Evolutionary conservation across 2,888 invertebrate species (phyloP).

Genomic region (Ashinkailepas kermadecensis): DNA sequence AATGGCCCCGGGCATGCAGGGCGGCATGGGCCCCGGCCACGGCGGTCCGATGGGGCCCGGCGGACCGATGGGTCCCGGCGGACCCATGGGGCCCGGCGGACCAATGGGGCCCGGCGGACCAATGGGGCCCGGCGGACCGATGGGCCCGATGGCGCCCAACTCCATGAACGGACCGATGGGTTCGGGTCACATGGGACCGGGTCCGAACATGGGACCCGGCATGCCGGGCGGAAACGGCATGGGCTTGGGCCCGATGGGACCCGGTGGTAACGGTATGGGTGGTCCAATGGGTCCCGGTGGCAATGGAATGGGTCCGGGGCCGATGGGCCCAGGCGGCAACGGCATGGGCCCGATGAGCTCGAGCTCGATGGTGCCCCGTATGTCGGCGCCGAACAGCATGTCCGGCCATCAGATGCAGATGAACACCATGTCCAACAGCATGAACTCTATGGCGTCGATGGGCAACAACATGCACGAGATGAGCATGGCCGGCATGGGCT

Average conservation of each 20-base stretch:
- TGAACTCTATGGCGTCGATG: slow-evolving; percentile 53
- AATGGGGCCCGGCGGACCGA: slow-evolving; percentile 33
- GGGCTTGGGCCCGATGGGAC: slow-evolving; percentile 34
- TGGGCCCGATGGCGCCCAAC: slow-evolving; percentile 35
- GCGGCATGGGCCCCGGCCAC: slow-evolving; percentile 33
- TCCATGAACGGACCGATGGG: slow-evolving; percentile 43
- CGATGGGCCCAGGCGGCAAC: slow-evolving; percentile 29
- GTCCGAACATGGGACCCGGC: slow-evolving; percentile 61
- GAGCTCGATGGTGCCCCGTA: slow-evolving; percentile 23
- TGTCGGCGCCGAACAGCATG: slow-evolving; percentile 31
- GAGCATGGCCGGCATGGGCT: slow-evolving; percentile 30
- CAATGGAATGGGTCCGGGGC: slow-evolving; percentile 31
- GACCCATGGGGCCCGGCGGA: slow-evolving; percentile 32
- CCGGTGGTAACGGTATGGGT: slow-evolving; percentile 30
- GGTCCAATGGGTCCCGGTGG: slow-evolving; percentile 32
- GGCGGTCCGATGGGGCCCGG: slow-evolving; percentile 46
- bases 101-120: slow-evolving; percentile 48
- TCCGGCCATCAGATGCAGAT: slow-evolving; percentile 30
- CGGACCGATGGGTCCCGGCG: slow-evolving; percentile 52
- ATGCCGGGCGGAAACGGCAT: slow-evolving; percentile 41
- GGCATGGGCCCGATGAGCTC: slow-evolving; percentile 26
- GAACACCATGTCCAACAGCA: slow-evolving; percentile 41
- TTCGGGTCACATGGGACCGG: slow-evolving; percentile 58
- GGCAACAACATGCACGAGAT: slow-evolving; percentile 50
- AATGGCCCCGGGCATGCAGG: neutral